Percentiles rank a stretch among this genome's conserved stretches.
Conservation (phyloP, 2,888 invertebrate genomes). For the Rhamnusium bicolor region DNA sequence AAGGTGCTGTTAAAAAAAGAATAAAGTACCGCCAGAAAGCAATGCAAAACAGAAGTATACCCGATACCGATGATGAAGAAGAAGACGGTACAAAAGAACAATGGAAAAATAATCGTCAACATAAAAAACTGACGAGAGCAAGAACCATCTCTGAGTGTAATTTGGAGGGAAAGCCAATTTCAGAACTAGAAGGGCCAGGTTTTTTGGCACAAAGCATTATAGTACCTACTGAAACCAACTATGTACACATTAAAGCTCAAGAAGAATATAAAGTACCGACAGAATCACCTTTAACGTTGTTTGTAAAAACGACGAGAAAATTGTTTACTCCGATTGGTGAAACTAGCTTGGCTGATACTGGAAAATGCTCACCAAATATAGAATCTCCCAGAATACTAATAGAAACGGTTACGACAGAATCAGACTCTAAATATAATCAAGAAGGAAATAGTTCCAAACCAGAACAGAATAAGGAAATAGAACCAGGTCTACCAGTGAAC, state of each 20-base stretch:
- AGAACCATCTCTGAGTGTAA: conserved; percentile 57
- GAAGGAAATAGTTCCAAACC: not conserved
- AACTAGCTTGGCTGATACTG: conserved; percentile 50
- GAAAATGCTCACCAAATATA: not conserved
- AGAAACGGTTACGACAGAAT: conserved; percentile 20
- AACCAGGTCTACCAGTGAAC: conserved; percentile 5
- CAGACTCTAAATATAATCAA: conserved; percentile 2
- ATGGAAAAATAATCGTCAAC: conserved; percentile 47
- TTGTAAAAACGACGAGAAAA: conserved; percentile 86
- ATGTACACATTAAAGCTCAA: conserved; percentile 44
- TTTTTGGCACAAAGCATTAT: conserved; percentile 57
- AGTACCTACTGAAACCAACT: conserved; percentile 60
- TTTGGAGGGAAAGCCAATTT: conserved; percentile 15
- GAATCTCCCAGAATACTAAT: conserved; percentile 17
- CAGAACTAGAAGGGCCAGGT: conserved; percentile 22
- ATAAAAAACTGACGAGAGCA: conserved; percentile 58
- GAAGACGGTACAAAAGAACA: conserved; percentile 40
- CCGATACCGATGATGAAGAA: conserved; percentile 64
- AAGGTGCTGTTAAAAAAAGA: conserved; percentile 66
- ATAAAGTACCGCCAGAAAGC: conserved; percentile 64
- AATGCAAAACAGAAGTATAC: conserved; percentile 55
- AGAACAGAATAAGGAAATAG: conserved; percentile 11
- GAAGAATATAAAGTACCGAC: conserved; percentile 34
- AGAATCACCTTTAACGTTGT: conserved; percentile 75
- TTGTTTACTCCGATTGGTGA: conserved; percentile 78